These are phyloP conservation scores for Phalacrocorax brasilianus DNA, from an alignment of 2,113 vertebrate genomes.

Conservation along the genomic window DNA sequence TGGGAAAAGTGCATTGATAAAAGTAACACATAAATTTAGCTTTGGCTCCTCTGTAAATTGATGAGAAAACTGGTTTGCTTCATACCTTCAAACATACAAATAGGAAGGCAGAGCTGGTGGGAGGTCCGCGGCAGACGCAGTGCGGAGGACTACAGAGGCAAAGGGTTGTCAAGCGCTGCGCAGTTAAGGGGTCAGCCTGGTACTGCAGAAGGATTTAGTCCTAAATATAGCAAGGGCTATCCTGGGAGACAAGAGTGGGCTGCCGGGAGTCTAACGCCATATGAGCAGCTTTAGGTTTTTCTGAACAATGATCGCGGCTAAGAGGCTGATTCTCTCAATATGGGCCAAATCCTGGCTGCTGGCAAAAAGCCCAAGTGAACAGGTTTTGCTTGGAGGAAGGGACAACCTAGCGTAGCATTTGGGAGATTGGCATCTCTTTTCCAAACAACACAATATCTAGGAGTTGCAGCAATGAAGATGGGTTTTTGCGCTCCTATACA, in stretches of 20 bases:
- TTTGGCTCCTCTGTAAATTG: constrained; percentile 4
- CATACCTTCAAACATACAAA: not conserved
- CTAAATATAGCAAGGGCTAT: constrained; percentile 63
- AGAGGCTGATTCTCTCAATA: constrained; percentile 56
- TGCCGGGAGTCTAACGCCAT: not conserved
- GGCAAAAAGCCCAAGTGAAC: constrained; percentile 51
- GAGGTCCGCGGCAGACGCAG: not conserved
- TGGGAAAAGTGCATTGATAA: constrained; percentile 7
- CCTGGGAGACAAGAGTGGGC: constrained; percentile 40
- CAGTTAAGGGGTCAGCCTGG: constrained; percentile 33
- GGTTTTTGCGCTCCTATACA: not conserved
- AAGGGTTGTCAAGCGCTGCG: not conserved
- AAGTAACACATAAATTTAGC: constrained; percentile 43
- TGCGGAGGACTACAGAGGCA: not conserved
- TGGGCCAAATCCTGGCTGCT: constrained; percentile 52
- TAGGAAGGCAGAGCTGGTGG: not conserved
- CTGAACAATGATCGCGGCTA: constrained; percentile 39
- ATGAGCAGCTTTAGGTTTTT: constrained; percentile 65
- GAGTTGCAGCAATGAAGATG: not conserved
- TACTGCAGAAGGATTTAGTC: constrained; percentile 50
- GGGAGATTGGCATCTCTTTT: not conserved
- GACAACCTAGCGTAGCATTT: not conserved
- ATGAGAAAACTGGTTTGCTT: constrained; percentile 42
- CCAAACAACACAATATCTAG: not conserved
- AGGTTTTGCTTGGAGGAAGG: constrained; percentile 20